A percentile compares a stretch with the other conserved stretches of the same genome.
phyloP scores from a whole-genome alignment of 2,113 vertebrate genomes.

The Notarius lentiginosus region DNA sequence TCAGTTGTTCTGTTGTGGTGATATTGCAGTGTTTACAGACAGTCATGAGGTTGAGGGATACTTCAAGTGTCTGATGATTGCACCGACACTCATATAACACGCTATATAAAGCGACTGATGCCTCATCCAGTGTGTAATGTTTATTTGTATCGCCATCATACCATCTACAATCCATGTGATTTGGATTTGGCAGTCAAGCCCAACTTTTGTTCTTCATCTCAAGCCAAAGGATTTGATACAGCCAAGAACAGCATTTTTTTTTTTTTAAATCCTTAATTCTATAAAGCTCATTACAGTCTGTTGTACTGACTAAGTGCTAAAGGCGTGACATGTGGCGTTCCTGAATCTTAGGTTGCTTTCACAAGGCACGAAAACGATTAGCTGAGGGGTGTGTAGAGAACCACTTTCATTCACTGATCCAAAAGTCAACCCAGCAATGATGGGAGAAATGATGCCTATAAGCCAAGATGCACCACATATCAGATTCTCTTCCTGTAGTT shows the following conservation, averaged over 20 bases:
- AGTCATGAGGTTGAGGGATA: background rate
- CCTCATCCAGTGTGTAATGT: background rate
- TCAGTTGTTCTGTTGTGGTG: background rate
- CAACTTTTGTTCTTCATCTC: background rate
- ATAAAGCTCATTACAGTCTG: background rate
- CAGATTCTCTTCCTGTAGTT: background rate
- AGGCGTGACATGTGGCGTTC: background rate
- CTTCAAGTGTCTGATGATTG: background rate
- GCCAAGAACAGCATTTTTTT: background rate
- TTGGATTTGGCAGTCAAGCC: background rate
- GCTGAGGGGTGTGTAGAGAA: too few relatives aligned
- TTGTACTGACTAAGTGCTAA: conserved; percentile 12
- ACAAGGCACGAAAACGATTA: background rate
- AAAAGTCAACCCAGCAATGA: background rate
- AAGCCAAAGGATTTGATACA: conserved; percentile 25
- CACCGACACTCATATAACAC: background rate
- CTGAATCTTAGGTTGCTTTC: background rate
- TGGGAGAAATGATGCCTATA: background rate
- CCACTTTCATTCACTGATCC: background rate
- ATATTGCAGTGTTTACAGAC: background rate
- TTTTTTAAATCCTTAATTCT: background rate
- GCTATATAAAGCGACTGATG: background rate
- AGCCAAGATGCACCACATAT: background rate
- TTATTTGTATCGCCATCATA: background rate
- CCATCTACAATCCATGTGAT: conserved; percentile 7